Conservation (phyloP, 2,888 invertebrate species). For the Stenodema calcarata region DNA sequence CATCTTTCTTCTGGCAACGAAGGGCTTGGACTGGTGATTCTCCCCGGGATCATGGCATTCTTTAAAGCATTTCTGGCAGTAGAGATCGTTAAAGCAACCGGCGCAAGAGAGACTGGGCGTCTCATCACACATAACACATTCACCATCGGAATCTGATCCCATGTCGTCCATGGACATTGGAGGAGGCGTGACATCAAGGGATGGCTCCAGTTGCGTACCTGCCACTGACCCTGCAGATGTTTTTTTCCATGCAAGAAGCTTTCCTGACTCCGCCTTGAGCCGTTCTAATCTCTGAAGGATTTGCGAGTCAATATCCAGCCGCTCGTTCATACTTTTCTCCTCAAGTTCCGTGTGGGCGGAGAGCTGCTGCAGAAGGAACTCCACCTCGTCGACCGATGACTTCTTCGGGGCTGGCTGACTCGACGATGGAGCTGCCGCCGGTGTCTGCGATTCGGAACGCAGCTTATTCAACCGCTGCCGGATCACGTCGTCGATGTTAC, state of each 20-base stretch:
- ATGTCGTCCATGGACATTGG: constrained; percentile 12
- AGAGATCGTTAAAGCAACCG: constrained; percentile 49
- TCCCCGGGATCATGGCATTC: constrained; percentile 47
- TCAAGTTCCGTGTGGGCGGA: constrained; percentile 46
- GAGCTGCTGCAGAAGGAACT: constrained; percentile 43
- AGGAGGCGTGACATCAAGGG: constrained; percentile 8
- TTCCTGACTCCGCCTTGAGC: constrained; percentile 43
- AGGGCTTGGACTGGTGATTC: constrained; percentile 20
- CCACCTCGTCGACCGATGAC: constrained; percentile 50
- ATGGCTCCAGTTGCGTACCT: not conserved
- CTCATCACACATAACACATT: constrained; percentile 47
- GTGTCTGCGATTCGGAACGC: constrained; percentile 3
- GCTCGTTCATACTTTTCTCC: not conserved
- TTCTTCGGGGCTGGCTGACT: constrained; percentile 30
- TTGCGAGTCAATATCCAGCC: constrained; percentile 43
- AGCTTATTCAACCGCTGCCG: constrained; percentile 41
- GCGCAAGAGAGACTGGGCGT: constrained; percentile 36
- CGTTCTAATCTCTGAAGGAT: constrained; percentile 44
- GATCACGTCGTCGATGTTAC: constrained; percentile 48
- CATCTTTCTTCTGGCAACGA: not conserved
- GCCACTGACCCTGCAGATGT: not conserved
- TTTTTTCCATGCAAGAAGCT: not conserved
- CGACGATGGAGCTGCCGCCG: constrained; percentile 11
- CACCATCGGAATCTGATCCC: constrained; percentile 8
- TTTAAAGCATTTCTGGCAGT: constrained; percentile 42